Base-by-base conservation (phyloP, 2,113 vertebrate genomes). In the Labeo rohita region DNA sequence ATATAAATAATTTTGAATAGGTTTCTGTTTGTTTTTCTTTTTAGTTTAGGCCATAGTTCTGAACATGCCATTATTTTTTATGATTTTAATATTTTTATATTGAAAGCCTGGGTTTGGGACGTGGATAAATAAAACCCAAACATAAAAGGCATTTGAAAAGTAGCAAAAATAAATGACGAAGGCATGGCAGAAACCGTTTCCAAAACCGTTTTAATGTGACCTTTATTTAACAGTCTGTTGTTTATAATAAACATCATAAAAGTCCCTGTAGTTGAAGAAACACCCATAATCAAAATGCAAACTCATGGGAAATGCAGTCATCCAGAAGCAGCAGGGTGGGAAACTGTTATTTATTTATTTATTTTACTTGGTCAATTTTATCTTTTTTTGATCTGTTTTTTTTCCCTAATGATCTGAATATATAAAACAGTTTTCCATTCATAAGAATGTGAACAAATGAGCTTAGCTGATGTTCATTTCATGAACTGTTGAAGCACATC, bases 161-260 rank as follows among this genome's bases (percentile, higher is more conserved):
- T 21, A 61, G 68, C 68, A 21, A 6, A 45, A 43, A 45, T 21
- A 72, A 72, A 73, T n/a, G 39, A 63, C 18, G 18, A 73, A 6
- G 39, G 39, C 4, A n/a, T 21, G 18, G 16, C 3, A 47, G 8
- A 73, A 73, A n/a, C 39, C 39, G 39, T 21, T 73, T 73, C 39
- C 39, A 11, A 47, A 21, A 45, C 15, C 16, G 4, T 21, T 72
- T 72, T 43, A 72, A 72, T 72, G 36, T 70, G 63, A 66, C 63
- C n/a, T 66, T 66, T 11, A 66, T 28, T 23, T 65, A 18, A 70
- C 66, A 3, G 28, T 39, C 36, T 16, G 68, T 72, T 72, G 68
- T 72, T 72, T 72, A 45, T 72, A 21, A 72, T n/a, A 72, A 72
- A 45, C 68, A 73, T n/a, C 39, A 11, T 11, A 45, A 72, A 72